A percentile compares a stretch with the other conserved stretches of the same genome.
Conservation (phyloP, 1,140 invertebrate genomes). For the Drosophila truncata region DNA sequence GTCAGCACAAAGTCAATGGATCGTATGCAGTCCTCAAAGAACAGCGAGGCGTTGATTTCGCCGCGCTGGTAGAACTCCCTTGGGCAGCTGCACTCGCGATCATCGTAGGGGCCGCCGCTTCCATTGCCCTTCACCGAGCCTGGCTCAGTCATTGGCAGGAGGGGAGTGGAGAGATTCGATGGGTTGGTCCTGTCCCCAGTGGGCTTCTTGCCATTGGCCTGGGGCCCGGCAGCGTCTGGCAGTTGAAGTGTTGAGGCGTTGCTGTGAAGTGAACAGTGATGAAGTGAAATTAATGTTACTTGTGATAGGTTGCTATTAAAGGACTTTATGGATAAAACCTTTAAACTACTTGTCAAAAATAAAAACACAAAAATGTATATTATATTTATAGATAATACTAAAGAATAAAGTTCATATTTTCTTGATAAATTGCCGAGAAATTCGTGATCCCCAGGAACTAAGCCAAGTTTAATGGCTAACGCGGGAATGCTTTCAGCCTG, state of each 20-base stretch:
- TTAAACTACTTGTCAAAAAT: no score
- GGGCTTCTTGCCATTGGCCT: constrained; percentile 59
- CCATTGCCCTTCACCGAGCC: constrained; percentile 14
- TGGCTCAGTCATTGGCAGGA: constrained; percentile 75
- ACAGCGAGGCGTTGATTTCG: constrained; percentile 86
- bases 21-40: constrained; percentile 89
- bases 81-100: constrained; percentile 72
- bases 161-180: constrained; percentile 51
- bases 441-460: background rate
- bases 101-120: constrained; percentile 52
- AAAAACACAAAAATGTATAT: background rate
- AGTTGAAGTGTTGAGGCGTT: constrained; percentile 62
- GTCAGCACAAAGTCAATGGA: constrained; percentile 93
- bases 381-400: background rate
- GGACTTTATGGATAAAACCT: background rate
- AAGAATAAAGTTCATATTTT: background rate
- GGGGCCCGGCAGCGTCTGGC: constrained; percentile 42
- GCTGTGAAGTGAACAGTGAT: constrained; percentile 28
- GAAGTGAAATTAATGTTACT: background rate
- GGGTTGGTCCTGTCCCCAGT: constrained; percentile 23
- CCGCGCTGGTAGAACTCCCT: constrained; percentile 65
- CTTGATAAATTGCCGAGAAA: background rate
- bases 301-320: background rate
- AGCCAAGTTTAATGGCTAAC: background rate
- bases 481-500: constrained; percentile 6